A percentile compares a stretch with the other conserved stretches of the same genome.
Conservation (phyloP, 1,140 invertebrate species). For the Homarus americanus region DNA sequence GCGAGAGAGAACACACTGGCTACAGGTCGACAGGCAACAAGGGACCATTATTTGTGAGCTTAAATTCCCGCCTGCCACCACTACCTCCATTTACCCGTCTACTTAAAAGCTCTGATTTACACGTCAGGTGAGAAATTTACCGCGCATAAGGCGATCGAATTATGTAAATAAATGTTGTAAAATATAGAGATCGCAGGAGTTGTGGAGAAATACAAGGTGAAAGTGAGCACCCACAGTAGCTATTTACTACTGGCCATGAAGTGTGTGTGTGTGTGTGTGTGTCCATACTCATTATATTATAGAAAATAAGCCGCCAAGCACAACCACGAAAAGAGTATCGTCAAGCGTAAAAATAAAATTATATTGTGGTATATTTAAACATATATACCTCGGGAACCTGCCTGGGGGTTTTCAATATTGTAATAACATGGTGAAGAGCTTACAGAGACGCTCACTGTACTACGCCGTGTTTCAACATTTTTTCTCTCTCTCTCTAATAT, state of each 20-base stretch:
- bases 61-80: neutral
- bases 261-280: too few species aligned
- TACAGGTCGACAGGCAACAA: neutral
- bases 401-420: too few species aligned
- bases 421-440: too few species aligned
- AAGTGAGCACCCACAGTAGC: neutral
- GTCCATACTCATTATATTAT: neutral
- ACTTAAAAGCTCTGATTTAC: conserved; percentile 11
- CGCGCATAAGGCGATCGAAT: neutral
- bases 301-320: too few species aligned
- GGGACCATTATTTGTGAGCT: neutral
- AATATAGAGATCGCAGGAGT: neutral
- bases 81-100: neutral
- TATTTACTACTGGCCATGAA: neutral
- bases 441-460: too few species aligned
- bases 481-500: too few species aligned
- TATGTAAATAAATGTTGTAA: neutral
- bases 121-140: neutral
- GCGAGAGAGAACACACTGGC: neutral
- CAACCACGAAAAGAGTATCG: too few species aligned
- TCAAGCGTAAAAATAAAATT: too few species aligned
- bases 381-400: too few species aligned
- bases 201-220: neutral
- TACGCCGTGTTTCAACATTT: too few species aligned
- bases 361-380: too few species aligned